Evolutionary conservation across 2,888 invertebrate genomes (phyloP), one percentile per base, ranked within the genome.

Genomic region (Halictus ligatus): DNA sequence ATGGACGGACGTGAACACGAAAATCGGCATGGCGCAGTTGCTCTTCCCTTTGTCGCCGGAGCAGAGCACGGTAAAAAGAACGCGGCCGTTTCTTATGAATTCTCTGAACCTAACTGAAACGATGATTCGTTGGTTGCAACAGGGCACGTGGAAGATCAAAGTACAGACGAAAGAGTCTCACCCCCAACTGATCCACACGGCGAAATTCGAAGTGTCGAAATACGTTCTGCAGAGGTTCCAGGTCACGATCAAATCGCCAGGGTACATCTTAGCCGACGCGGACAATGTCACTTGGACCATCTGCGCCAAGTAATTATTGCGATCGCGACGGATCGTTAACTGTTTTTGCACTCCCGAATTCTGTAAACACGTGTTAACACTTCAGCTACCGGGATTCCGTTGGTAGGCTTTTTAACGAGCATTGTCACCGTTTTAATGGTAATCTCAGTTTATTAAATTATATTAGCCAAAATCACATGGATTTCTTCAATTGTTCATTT

Each of bases 1-100:
- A 89, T 97, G 97, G 97, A 95, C 95, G 43, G 96, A 96, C 75
- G 95, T 97, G 4, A 96, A 96, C 69, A 96, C 96, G 0, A 95
- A 96, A 84, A 95, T 96, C 40, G 97, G 97, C 5, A 94, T 97
- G 76, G 96, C 96, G 0, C 97, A 97, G 95, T 89, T 95, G 90
- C 90, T 94, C 94, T 92, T 97, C 95, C 91, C 96, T 92, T 86
- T 96, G 90, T 89, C 96, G 93, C 12, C 96, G 94, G 71, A 95
- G 84, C 94, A 94, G 0, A 94, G 90, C 78, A 92, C 92, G 89
- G 94, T 94, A 92, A 88, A 88, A 85, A 71, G 8, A 69, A 15
- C 7, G 64, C 64, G 64, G 29, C 29, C 6, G 15, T 64, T 64
- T 29, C n/a, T n/a, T n/a, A n/a, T n/a, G n/a, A n/a, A n/a, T n/a